Evolutionary conservation across 2,888 invertebrate species (phyloP), one percentile per base, ranked within the genome.

Genomic region (Artemia sp.): DNA sequence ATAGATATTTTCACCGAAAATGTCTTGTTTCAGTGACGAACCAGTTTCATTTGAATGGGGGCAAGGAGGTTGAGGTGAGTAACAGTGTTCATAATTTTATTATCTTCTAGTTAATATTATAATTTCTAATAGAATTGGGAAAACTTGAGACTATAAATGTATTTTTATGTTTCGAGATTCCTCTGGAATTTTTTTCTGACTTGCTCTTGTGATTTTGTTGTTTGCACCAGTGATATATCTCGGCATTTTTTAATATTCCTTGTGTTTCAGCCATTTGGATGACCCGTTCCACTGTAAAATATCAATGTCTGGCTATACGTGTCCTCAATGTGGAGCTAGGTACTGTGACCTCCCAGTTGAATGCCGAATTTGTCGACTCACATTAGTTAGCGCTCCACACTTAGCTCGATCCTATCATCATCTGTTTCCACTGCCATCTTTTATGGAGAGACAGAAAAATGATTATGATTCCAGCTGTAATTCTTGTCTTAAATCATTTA

Each of bases 331-430:
- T 79, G 87, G 89, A 75, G 91, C 92, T 80, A 94, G 96, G 81
- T 97, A 97, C 80, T 98, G 98, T 79, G 93, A 96, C 78, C 82
- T 99, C 75, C 98, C 98, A 0, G 92, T 93, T 5, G 96, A 98
- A 80, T 98, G 98, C 78, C 85, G 90, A 76, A 88, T 92, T 11
- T 98, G 98, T 79, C 92, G 92, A 0, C 83, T 99, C 72, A 96
- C 95, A 8, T 82, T 98, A 68, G 96, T 96, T 12, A 95, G 97
- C 1, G 97, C 98, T 1, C 96, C 97, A 38, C 98, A 99, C 81
- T 83, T 98, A 69, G 96, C 97, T 5, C 85, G 97, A 73, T 95
- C 96, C 0, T 96, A 96, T 79, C 96, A 97, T 78, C 97, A 98
- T 80, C 82, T 98, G 72, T 95, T 97, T 78, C 96, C 96, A 0